Conservation (phyloP, 1,140 invertebrate genomes). For the Danaus melanippus region DNA sequence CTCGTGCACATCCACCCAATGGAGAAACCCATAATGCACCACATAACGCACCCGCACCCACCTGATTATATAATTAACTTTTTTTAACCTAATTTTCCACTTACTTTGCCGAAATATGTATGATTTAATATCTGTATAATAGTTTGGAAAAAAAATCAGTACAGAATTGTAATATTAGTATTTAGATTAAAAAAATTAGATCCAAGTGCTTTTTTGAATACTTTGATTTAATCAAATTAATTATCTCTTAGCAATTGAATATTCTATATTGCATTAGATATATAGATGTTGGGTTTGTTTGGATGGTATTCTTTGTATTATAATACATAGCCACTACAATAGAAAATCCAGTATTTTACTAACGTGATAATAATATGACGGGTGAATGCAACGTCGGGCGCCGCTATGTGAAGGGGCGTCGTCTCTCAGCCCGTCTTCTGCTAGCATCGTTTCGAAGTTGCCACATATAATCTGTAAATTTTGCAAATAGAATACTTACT, state of each 20-base stretch:
- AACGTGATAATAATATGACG: constrained; percentile 64
- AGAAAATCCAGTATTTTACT: constrained; percentile 11
- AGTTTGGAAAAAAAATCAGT: too few species aligned
- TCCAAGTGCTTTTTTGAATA: not conserved
- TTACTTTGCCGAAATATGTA: too few species aligned
- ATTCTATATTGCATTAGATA: too few species aligned
- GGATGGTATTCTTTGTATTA: too few species aligned
- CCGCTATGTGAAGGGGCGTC: constrained; percentile 38
- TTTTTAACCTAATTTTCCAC: too few species aligned
- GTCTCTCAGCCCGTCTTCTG: constrained; percentile 39
- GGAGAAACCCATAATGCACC: constrained; percentile 51
- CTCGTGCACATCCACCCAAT: constrained; percentile 32
- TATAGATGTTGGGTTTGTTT: too few species aligned
- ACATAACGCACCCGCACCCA: constrained; percentile 49
- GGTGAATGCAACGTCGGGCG: constrained; percentile 52
- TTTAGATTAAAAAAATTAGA: not conserved
- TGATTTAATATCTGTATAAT: too few species aligned
- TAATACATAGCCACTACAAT: too few species aligned
- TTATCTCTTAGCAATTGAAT: constrained; percentile 1
- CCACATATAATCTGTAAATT: constrained; percentile 52
- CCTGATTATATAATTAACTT: constrained; percentile 18
- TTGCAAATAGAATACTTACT: not conserved
- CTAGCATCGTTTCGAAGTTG: constrained; percentile 40
- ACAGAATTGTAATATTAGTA: too few species aligned
- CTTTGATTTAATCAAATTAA: not conserved